Percentiles rank a stretch among this genome's conserved stretches.
These are phyloP conservation scores for Wiebesia pumilae DNA, from an alignment of 1,140 invertebrate genomes.

Conservation along the genomic window DNA sequence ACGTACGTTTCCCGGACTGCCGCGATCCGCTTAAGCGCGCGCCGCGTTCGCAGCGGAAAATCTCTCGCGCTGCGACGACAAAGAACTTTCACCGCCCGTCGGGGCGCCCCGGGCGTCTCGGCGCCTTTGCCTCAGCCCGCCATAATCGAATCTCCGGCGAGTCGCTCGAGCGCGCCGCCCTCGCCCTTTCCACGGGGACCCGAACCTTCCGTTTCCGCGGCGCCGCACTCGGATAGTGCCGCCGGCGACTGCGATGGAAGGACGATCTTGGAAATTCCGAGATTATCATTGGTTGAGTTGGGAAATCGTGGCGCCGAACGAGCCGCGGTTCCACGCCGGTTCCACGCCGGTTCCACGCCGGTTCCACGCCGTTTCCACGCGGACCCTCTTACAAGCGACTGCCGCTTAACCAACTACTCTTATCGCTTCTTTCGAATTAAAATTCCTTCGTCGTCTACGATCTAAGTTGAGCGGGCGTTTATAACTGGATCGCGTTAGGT, in stretches of 20 bases:
- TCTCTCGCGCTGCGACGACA: neutral
- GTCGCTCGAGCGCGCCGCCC: neutral
- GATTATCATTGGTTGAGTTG: conserved; percentile 8
- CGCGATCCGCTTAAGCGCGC: too few relatives aligned
- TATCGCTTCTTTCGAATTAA: too few relatives aligned
- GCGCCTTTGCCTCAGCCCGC: neutral
- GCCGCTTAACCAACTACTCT: too few relatives aligned
- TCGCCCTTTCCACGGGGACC: neutral
- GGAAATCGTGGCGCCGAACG: neutral
- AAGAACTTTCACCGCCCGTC: neutral
- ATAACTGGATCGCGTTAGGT: too few relatives aligned
- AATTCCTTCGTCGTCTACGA: too few relatives aligned
- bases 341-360: too few relatives aligned
- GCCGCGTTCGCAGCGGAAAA: neutral
- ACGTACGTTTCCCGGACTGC: neutral
- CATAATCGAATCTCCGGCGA: conserved; percentile 37
- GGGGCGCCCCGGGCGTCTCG: conserved; percentile 16
- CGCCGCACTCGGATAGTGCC: neutral
- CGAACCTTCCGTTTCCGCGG: conserved; percentile 11
- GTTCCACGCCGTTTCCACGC: too few relatives aligned
- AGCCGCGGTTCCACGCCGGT: too few relatives aligned
- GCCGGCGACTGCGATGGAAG: neutral
- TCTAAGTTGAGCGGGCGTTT: too few relatives aligned
- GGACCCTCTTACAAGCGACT: too few relatives aligned
- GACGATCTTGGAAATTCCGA: neutral